Evolutionary conservation across 2,888 invertebrate species (phyloP), one percentile per base, ranked within the genome.

Genomic region (Megastigmus dorsalis): DNA sequence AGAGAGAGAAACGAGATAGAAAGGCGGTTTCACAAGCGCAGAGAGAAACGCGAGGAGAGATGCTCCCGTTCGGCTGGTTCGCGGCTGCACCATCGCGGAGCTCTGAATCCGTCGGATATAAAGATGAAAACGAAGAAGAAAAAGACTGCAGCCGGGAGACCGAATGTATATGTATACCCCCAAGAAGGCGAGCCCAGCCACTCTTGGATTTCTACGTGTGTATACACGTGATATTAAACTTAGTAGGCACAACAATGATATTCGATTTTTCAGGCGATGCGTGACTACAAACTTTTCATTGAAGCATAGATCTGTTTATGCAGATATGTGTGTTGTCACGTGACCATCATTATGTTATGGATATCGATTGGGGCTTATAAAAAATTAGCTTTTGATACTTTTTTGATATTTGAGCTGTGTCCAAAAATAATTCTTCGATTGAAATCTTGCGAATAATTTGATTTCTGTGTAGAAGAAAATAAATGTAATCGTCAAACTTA

Each of bases 101-200:
- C 70, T 76, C 66, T n/a, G 59, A 38, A 28, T 15, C 62, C 30
- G 57, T 59, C 65, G 63, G 74, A 65, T 69, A 63, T 45, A 76
- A 75, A 78, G 76, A 77, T 76, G 41, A 63, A n/a, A 55, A 55
- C 38, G n/a, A n/a, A n/a, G n/a, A 63, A 67, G 48, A 43, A 68
- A 18, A 57, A 62, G 55, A 54, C n/a, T n/a, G n/a, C 67, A 74
- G 55, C 9, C 63, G n/a, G n/a, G 59, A 74, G 41, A 48, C 38
- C n/a, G 72, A 77, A 74, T 74, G 74, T 77, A 70, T 72, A n/a
- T n/a, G n/a, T n/a, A 72, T 77, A 74, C 75, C 73, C 71, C 72
- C 66, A 66, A 66, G 66, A 55, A 54, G 66, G 52, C 18, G 52
- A 71, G 62, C 57, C n/a, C 66, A 69, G 71, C n/a, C 48, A 63